phyloP scores from a whole-genome alignment of 1,140 invertebrate species.

The Phymorhynchus buccinoides region DNA sequence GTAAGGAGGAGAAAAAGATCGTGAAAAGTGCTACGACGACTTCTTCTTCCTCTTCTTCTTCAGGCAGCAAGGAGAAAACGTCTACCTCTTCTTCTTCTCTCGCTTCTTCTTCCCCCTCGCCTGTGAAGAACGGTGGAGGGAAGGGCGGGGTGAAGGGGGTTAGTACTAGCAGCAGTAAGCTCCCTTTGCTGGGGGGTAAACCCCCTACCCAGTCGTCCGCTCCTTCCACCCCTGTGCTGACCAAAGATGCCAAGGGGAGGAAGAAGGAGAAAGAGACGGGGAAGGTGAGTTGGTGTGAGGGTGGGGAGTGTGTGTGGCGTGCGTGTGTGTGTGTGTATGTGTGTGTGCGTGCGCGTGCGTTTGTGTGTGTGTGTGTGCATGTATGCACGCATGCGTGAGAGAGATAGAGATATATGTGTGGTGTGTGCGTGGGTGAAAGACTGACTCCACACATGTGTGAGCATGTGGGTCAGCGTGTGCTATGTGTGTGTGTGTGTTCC shows the following conservation, averaged over 20 bases:
- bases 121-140: neutral
- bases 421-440: neutral
- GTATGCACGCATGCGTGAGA: neutral
- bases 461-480: neutral
- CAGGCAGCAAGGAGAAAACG: constrained; percentile 25
- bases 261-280: constrained; percentile 45
- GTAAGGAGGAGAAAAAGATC: constrained; percentile 33
- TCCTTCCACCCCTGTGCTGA: constrained; percentile 52
- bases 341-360: neutral
- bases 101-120: neutral
- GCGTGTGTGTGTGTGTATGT: neutral
- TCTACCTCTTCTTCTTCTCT: neutral
- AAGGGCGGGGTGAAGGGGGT: constrained; percentile 5
- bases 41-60: too few relatives aligned
- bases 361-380: neutral
- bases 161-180: constrained; percentile 58
- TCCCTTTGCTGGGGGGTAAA: constrained; percentile 60
- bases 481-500: too few relatives aligned
- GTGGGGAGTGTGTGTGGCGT: neutral
- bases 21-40: neutral
- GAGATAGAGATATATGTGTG: too few relatives aligned
- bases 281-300: constrained; percentile 17
- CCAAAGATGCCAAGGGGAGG: constrained; percentile 56
- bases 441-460: too few relatives aligned
- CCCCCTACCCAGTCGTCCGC: constrained; percentile 42